phyloP scores from a whole-genome alignment of 2,113 vertebrate species.

The Nanger granti region DNA sequence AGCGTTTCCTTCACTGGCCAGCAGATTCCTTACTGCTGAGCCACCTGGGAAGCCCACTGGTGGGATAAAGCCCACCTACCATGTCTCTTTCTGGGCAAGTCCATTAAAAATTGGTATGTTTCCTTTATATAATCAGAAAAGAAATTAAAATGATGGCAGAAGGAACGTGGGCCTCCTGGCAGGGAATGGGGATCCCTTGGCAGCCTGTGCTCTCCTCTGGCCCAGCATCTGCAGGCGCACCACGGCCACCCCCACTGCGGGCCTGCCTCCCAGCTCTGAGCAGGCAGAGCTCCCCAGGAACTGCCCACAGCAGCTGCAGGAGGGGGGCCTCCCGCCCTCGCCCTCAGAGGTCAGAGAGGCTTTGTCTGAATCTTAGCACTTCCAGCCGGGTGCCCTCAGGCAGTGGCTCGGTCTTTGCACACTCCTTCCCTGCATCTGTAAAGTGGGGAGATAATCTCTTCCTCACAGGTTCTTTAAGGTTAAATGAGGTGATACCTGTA shows the following conservation, averaged over 20 bases:
- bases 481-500: background rate
- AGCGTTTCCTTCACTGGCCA: background rate
- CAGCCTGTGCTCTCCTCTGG: background rate
- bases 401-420: background rate
- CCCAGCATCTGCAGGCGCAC: fast-evolving
- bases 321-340: background rate
- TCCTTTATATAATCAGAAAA: background rate
- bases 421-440: background rate
- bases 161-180: background rate
- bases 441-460: background rate
- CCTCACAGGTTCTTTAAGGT: too few relatives aligned
- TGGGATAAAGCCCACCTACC: background rate
- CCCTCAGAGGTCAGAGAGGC: background rate
- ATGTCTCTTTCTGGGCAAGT: background rate
- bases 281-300: background rate
- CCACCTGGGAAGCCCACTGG: background rate
- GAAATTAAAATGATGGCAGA: background rate
- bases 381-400: background rate
- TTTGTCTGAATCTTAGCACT: background rate
- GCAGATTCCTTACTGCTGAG: background rate
- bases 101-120: background rate
- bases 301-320: background rate
- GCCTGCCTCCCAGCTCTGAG: background rate
- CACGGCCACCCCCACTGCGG: fast-evolving
- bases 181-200: background rate